Percentiles rank a stretch among this genome's conserved stretches.
Evolutionary conservation across 1,140 invertebrate genomes (phyloP).

Genomic region (Lucilia sericata): DNA sequence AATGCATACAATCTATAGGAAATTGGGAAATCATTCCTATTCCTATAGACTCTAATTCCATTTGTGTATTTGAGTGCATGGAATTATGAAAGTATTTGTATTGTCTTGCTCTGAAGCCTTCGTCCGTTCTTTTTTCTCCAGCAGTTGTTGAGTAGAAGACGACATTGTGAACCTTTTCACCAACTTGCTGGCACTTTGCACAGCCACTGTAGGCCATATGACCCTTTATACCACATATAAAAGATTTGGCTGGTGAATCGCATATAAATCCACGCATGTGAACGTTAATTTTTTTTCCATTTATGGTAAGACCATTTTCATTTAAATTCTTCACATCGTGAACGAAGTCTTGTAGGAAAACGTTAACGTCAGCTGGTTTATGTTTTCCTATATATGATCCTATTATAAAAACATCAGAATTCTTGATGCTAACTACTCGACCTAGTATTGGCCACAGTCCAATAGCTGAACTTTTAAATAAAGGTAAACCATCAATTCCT

Average conservation of each 20-base stretch:
- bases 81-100: constrained; percentile 6
- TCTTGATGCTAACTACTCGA: too few relatives aligned
- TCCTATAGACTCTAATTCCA: background rate
- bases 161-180: constrained; percentile 32
- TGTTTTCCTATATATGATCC: too few relatives aligned
- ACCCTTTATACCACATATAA: constrained; percentile 33
- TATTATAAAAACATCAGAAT: too few relatives aligned
- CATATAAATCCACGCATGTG: constrained; percentile 29
- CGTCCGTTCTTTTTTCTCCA: constrained; percentile 20
- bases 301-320: background rate
- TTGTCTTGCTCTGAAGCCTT: constrained; percentile 35
- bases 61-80: too few relatives aligned
- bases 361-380: background rate
- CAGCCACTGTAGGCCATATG: constrained; percentile 38
- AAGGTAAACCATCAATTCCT: too few relatives aligned
- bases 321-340: too few relatives aligned
- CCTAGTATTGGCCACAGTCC: too few relatives aligned
- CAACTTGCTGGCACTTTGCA: constrained; percentile 38
- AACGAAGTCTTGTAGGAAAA: background rate
- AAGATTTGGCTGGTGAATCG: constrained; percentile 43
- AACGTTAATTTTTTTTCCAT: background rate
- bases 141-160: too few relatives aligned
- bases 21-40: too few relatives aligned
- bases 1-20: too few relatives aligned
- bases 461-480: too few relatives aligned